A percentile compares a stretch with the other conserved stretches of the same genome.
phyloP scores from a whole-genome alignment of 2,113 vertebrate species.

The Actenoides hombroni region DNA sequence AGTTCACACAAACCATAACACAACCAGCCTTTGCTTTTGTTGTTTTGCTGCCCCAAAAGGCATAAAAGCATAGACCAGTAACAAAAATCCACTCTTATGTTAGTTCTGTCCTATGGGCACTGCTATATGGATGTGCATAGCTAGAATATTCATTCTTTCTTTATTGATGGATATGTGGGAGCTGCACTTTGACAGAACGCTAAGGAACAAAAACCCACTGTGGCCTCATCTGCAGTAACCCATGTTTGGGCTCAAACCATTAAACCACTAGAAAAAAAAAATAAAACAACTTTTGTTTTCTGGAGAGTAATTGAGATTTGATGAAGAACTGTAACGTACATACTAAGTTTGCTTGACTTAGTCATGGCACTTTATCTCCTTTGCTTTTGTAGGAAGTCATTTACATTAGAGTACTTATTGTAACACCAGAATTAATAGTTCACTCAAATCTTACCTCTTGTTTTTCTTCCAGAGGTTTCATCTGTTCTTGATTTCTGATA shows the following conservation, averaged over 20 bases:
- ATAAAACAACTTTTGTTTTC: neutral
- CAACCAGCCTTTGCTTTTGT: neutral
- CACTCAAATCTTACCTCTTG: slow-evolving; percentile 84
- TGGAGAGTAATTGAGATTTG: neutral
- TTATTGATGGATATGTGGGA: neutral
- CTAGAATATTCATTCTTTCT: neutral
- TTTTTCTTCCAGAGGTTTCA: slow-evolving; percentile 98
- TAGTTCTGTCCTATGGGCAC: accelerated
- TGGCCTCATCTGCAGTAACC: neutral
- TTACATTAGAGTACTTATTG: neutral
- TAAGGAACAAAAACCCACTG: neutral
- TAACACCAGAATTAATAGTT: neutral
- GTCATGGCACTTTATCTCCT: neutral
- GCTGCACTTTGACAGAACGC: neutral
- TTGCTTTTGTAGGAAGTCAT: neutral
- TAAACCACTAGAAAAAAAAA: neutral
- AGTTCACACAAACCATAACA: neutral
- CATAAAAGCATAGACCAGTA: neutral
- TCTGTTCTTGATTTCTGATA: slow-evolving; percentile 98
- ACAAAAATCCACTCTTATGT: neutral
- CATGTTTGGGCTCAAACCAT: neutral
- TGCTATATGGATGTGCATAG: neutral
- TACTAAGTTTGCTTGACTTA: neutral
- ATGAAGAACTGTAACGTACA: neutral
- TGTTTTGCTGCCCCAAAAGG: neutral